Conservation (phyloP, 2,888 invertebrate species). For the Autographa pulchrina region DNA sequence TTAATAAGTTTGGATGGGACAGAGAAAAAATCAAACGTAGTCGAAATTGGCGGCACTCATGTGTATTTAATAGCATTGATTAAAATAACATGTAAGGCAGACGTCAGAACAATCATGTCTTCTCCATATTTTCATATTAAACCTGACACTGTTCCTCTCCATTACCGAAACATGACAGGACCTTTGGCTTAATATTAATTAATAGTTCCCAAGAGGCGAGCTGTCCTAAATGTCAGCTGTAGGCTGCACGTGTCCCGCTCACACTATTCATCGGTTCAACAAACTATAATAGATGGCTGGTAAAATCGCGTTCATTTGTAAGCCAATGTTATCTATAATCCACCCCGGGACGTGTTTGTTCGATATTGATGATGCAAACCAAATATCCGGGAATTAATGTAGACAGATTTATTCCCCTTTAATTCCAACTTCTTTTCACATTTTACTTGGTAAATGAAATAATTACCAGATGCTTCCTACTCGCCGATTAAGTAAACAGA, state of each 20-base stretch:
- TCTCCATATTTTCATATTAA: conserved; percentile 31
- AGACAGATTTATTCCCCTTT: conserved; percentile 5
- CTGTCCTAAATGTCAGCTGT: conserved; percentile 56
- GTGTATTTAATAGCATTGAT: not conserved
- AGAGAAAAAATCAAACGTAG: not conserved
- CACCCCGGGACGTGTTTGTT: conserved; percentile 18
- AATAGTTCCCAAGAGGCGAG: conserved; percentile 47
- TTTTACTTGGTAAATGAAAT: too few species aligned
- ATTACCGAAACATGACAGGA: conserved; percentile 41
- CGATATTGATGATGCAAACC: conserved; percentile 30
- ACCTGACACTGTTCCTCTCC: conserved; percentile 32
- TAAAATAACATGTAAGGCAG: not conserved
- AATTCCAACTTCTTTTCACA: not conserved
- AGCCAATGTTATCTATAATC: conserved; percentile 21
- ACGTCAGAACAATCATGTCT: not conserved
- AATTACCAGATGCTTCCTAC: not conserved
- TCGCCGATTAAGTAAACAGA: not conserved
- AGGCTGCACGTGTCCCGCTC: conserved; percentile 47
- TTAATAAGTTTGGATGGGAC: not conserved
- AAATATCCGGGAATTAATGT: conserved; percentile 1
- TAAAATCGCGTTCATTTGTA: conserved; percentile 36
- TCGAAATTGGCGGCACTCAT: not conserved
- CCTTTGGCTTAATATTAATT: conserved; percentile 50
- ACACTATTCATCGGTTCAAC: conserved; percentile 47
- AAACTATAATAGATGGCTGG: conserved; percentile 37